These are phyloP conservation scores for Aptenodytes patagonicus DNA, from an alignment of 2,113 vertebrate genomes.

Conservation along the genomic window DNA sequence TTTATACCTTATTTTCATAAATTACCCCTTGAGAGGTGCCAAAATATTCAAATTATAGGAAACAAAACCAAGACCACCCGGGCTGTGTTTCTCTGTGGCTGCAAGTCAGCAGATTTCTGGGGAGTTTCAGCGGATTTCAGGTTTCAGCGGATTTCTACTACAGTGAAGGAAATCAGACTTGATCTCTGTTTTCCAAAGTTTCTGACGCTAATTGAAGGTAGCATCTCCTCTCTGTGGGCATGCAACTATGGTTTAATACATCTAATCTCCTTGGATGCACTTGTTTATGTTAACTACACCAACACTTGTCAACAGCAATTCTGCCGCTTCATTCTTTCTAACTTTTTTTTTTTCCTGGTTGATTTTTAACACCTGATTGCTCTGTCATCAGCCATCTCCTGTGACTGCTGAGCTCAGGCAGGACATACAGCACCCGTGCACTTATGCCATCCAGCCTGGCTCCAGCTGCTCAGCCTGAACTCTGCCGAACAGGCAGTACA, in stretches of 20 bases:
- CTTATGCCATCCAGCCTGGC: not conserved
- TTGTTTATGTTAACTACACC: conserved; percentile 13
- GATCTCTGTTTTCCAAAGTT: not conserved
- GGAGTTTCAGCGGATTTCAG: not conserved
- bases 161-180: not conserved
- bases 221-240: not conserved
- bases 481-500: accelerated
- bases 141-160: not conserved
- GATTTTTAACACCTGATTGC: not conserved
- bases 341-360: not conserved
- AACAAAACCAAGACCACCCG: not conserved
- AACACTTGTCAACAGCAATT: not conserved
- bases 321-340: not conserved
- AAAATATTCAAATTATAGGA: not conserved
- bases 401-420: not conserved
- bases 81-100: not conserved
- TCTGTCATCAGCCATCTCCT: not conserved
- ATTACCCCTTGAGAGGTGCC: not conserved
- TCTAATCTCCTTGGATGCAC: not conserved
- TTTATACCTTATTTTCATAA: not conserved
- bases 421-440: not conserved
- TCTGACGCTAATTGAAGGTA: not conserved
- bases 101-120: not conserved
- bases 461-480: not conserved
- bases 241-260: not conserved